Percentiles rank a stretch among this genome's conserved stretches.
These are phyloP conservation scores for Selenia dentaria DNA, from an alignment of 2,888 invertebrate species.

Conservation along the genomic window DNA sequence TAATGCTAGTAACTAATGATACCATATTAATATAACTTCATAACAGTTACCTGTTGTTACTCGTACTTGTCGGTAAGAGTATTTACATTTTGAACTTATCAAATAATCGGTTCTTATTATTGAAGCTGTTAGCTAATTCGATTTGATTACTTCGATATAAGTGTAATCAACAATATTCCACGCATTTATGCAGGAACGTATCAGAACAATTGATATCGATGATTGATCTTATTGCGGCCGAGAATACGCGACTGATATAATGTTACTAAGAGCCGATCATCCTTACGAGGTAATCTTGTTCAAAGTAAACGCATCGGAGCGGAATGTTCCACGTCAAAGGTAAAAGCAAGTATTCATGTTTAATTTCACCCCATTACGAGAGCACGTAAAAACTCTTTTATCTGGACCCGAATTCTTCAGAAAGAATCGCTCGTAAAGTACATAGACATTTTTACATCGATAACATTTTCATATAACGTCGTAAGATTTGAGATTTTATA, in stretches of 20 bases:
- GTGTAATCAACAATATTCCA: too few species aligned
- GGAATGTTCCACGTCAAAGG: constrained; percentile 81
- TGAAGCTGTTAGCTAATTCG: too few species aligned
- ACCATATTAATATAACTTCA: too few species aligned
- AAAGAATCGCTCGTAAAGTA: constrained; percentile 41
- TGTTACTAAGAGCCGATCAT: constrained; percentile 53
- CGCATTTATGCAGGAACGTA: too few species aligned
- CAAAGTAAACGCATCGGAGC: constrained; percentile 77
- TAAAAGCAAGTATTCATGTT: constrained; percentile 82
- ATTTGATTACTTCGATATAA: too few species aligned
- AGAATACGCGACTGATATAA: constrained; percentile 35
- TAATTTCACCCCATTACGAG: constrained; percentile 72
- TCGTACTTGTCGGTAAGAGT: too few species aligned
- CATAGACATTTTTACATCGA: constrained; percentile 5
- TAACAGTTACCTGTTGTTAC: too few species aligned
- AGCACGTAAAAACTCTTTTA: constrained; percentile 69
- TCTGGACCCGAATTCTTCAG: constrained; percentile 67
- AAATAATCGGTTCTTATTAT: too few species aligned
- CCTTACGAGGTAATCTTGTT: constrained; percentile 68
- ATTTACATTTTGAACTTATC: too few species aligned
- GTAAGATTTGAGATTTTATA: too few species aligned
- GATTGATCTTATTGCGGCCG: constrained; percentile 58
- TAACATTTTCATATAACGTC: background rate
- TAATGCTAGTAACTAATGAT: too few species aligned
- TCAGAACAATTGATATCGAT: too few species aligned